Conservation (phyloP, 1,140 invertebrate genomes). For the Saccostrea glomerata region DNA sequence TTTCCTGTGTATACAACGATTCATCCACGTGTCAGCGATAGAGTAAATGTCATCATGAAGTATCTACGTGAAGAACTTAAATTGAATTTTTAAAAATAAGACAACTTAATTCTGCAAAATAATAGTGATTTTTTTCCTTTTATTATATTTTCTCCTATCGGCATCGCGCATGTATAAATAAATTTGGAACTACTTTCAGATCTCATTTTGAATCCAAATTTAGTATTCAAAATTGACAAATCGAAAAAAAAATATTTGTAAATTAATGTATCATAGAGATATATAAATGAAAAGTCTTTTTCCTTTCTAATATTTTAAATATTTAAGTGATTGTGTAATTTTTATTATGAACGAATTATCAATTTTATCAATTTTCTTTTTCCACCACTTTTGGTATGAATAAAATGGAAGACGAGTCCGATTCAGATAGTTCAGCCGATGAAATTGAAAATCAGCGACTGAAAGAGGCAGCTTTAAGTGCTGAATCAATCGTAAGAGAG, state of each 20-base stretch:
- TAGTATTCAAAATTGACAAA: not conserved
- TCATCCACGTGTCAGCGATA: not conserved
- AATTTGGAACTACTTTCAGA: slow-evolving; percentile 13
- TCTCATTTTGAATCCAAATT: not conserved
- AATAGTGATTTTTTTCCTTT: not conserved
- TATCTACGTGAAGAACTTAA: not conserved
- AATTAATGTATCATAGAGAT: too few species aligned
- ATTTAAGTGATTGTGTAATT: not conserved
- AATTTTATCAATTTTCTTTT: not conserved
- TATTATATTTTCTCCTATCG: not conserved
- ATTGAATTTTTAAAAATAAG: not conserved
- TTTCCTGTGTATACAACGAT: not conserved
- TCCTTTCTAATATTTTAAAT: not conserved
- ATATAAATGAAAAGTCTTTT: too few species aligned
- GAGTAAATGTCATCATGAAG: not conserved
- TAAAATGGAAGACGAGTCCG: slow-evolving; percentile 14
- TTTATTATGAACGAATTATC: not conserved
- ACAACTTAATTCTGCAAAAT: not conserved
- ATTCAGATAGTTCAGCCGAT: slow-evolving; percentile 46
- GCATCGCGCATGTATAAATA: not conserved
- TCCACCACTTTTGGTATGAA: not conserved
- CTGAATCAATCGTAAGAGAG: not conserved
- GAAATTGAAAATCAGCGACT: slow-evolving; percentile 49
- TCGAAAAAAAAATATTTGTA: not conserved
- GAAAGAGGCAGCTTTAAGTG: slow-evolving; percentile 56